These are phyloP conservation scores for Tupiocoris notatus DNA, from an alignment of 2,888 invertebrate species.

Conservation along the genomic window DNA sequence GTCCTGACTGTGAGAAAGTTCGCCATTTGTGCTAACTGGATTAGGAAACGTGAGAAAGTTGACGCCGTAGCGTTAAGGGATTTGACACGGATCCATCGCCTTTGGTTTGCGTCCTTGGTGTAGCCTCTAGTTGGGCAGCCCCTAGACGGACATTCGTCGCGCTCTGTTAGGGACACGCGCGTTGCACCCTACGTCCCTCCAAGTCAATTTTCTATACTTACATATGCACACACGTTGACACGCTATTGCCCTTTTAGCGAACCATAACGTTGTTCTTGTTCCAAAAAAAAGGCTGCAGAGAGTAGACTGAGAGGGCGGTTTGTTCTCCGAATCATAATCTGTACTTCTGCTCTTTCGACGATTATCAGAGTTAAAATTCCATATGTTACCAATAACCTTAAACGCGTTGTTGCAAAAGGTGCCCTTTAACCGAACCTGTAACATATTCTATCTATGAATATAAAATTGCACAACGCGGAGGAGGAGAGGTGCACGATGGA, in stretches of 20 bases:
- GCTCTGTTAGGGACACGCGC: neutral
- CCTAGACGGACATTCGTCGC: neutral
- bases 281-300: no score
- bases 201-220: no score
- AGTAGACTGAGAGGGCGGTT: no score
- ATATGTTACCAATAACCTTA: no score
- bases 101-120: neutral
- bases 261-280: neutral
- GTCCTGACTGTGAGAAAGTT: neutral
- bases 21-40: neutral
- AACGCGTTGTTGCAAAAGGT: no score
- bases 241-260: neutral
- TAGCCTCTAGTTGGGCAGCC: neutral
- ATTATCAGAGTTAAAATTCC: no score
- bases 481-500: no score
- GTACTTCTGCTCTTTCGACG: no score
- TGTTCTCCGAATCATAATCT: no score
- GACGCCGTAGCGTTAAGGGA: neutral
- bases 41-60: neutral
- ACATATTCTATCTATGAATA: no score
- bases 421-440: no score
- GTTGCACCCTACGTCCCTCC: neutral
- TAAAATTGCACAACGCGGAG: no score
- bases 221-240: neutral
- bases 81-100: neutral